These are phyloP conservation scores for Poeciliopsis turneri DNA, from an alignment of 2,797 vertebrate species.

Conservation along the genomic window DNA sequence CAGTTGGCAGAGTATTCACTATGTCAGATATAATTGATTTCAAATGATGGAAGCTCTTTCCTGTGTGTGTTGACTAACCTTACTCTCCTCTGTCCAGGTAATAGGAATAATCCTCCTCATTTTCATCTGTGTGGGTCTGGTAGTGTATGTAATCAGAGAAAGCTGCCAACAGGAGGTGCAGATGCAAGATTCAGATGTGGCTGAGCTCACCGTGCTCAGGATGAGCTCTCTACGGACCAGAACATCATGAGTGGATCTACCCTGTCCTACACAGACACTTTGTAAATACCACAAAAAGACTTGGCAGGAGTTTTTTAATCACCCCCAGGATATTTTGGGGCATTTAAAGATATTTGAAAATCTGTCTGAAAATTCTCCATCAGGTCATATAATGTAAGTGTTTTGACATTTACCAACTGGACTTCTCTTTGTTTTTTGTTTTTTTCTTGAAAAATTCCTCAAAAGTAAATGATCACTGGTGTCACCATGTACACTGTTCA, in stretches of 20 bases:
- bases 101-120: constrained; percentile 82
- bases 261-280: constrained; percentile 48
- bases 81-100: constrained; percentile 67
- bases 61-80: constrained; percentile 33
- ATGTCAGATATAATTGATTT: background rate
- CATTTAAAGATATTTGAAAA: constrained; percentile 16
- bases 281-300: constrained; percentile 58
- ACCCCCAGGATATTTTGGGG: background rate
- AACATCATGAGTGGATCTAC: constrained; percentile 67
- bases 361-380: background rate
- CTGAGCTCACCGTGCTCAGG: constrained; percentile 77
- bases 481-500: background rate
- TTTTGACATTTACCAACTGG: background rate
- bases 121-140: constrained; percentile 82
- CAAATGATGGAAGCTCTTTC: background rate
- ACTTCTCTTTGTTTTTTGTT: background rate
- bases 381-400: background rate
- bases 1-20: background rate
- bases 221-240: constrained; percentile 74
- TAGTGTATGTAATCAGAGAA: constrained; percentile 80
- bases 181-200: constrained; percentile 75
- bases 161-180: constrained; percentile 77
- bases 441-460: background rate
- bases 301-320: constrained; percentile 23
- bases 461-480: background rate